Evolutionary conservation across 2,888 invertebrate genomes (phyloP).

Genomic region (Brenthis hecate): DNA sequence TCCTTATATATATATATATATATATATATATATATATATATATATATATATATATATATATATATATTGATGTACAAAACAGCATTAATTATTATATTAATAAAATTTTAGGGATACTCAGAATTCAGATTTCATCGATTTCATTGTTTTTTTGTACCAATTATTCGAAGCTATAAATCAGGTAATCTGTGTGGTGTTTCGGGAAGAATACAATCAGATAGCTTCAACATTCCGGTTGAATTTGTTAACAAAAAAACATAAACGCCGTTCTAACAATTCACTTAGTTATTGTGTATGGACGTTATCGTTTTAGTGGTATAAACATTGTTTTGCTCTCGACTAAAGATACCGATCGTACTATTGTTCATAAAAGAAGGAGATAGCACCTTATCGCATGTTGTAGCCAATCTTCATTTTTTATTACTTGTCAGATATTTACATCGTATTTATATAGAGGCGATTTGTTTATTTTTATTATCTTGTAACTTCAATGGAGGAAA

Average conservation of each 20-base stretch:
- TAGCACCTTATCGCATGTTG: not conserved
- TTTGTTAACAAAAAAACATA: constrained; percentile 46
- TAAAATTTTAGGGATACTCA: too few relatives aligned
- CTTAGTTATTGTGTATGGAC: constrained; percentile 55
- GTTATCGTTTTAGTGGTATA: constrained; percentile 45
- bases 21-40: too few relatives aligned
- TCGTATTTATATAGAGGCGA: too few relatives aligned
- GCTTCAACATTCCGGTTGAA: not conserved
- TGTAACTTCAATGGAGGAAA: too few relatives aligned
- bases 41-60: too few relatives aligned
- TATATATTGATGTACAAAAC: too few relatives aligned
- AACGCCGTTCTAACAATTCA: constrained; percentile 63
- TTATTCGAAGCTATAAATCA: constrained; percentile 5
- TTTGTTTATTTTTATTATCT: too few relatives aligned
- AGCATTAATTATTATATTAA: too few relatives aligned
- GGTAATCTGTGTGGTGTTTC: not conserved
- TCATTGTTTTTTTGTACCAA: not conserved
- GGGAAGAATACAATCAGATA: constrained; percentile 2
- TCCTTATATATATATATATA: too few relatives aligned
- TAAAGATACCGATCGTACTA: constrained; percentile 25
- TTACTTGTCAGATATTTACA: not conserved
- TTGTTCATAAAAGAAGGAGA: constrained; percentile 33
- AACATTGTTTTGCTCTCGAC: constrained; percentile 51
- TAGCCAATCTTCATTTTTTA: not conserved
- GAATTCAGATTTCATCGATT: not conserved